Conservation (phyloP, 2,113 vertebrate genomes). For the Ailuropoda melanoleuca region DNA sequence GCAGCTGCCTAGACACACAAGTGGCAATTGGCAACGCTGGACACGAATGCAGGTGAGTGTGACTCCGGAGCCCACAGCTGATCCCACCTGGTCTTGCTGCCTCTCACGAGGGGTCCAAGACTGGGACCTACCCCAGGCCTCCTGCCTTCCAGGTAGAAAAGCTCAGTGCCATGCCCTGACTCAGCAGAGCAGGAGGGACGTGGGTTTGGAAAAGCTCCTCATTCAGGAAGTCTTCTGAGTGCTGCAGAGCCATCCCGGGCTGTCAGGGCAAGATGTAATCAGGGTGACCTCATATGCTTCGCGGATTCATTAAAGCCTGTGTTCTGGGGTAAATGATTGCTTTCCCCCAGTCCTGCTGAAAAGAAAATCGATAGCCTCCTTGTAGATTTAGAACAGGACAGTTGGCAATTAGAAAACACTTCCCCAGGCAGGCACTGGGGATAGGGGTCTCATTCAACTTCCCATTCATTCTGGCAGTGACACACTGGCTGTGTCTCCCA, state of each 20-base stretch:
- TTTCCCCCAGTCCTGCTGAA: slow-evolving; percentile 62
- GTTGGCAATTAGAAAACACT: slow-evolving; percentile 63
- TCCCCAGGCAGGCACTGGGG: not conserved
- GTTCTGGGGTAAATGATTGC: slow-evolving; percentile 69
- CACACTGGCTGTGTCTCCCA: not conserved
- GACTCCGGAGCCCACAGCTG: not conserved
- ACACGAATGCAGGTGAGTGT: fast-evolving
- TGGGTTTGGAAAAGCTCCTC: not conserved
- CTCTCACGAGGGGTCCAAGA: not conserved
- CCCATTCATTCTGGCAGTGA: not conserved
- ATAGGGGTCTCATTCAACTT: slow-evolving; percentile 6
- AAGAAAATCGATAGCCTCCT: slow-evolving; percentile 68
- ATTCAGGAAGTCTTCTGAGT: not conserved
- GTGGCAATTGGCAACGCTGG: not conserved
- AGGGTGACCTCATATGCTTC: slow-evolving; percentile 66
- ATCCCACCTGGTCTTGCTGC: not conserved
- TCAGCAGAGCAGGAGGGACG: not conserved
- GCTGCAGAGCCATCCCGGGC: not conserved
- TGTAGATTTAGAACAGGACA: slow-evolving; percentile 68
- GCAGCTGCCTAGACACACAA: not conserved
- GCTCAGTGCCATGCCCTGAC: not conserved
- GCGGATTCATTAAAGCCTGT: slow-evolving; percentile 69
- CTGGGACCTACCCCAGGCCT: not conserved
- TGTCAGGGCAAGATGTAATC: slow-evolving; percentile 61
- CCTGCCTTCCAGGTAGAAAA: not conserved